A percentile compares a stretch with the other conserved stretches of the same genome.
phyloP scores from a whole-genome alignment of 2,113 vertebrate genomes.

The Nothoprocta pentlandii region DNA sequence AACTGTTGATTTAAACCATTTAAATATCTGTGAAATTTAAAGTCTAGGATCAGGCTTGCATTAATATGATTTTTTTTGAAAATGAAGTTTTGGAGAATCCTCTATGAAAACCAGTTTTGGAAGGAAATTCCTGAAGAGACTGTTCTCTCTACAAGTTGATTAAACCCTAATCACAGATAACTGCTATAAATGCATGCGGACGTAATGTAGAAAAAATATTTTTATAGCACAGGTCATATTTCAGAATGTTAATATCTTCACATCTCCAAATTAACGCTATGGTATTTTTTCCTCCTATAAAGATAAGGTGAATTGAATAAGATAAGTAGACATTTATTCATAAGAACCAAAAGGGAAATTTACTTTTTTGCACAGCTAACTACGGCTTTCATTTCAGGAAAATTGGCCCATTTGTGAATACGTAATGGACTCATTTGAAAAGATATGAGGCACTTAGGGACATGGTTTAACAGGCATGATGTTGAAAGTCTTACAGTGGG shows the following conservation, averaged over 20 bases:
- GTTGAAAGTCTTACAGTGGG: too few species aligned
- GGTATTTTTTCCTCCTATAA: neutral
- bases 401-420: neutral
- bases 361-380: neutral
- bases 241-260: neutral
- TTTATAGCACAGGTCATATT: neutral
- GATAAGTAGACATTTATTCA: neutral
- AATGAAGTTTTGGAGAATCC: neutral
- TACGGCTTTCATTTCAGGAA: neutral
- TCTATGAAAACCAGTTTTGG: neutral
- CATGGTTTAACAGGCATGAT: too few species aligned
- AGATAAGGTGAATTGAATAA: neutral
- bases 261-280: neutral
- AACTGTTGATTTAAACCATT: too few species aligned
- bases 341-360: neutral
- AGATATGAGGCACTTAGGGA: neutral
- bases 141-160: neutral
- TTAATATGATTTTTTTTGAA: neutral
- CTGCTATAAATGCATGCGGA: neutral
- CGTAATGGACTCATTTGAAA: neutral
- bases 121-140: neutral
- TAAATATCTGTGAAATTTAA: neutral
- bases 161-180: neutral
- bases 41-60: neutral
- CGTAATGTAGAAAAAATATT: neutral